Conservation (phyloP, 2,888 invertebrate genomes). For the Cactoblastis cactorum region DNA sequence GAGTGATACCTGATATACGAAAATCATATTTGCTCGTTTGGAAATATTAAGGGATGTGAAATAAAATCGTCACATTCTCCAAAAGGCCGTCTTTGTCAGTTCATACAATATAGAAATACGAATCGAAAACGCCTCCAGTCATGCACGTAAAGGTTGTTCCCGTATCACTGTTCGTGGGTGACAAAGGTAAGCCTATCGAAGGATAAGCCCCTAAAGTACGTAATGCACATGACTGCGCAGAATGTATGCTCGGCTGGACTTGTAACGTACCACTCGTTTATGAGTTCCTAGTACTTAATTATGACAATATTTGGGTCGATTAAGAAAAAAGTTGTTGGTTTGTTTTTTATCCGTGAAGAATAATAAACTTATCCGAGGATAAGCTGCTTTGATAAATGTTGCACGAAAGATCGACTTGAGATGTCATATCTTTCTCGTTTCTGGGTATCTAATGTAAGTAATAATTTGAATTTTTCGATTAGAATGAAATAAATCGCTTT, state of each 20-base stretch:
- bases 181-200: constrained; percentile 6
- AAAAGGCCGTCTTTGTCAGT: background rate
- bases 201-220: background rate
- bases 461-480: too few species aligned
- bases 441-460: too few species aligned
- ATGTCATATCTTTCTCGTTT: too few species aligned
- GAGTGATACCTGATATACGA: too few species aligned
- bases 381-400: too few species aligned
- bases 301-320: constrained; percentile 10
- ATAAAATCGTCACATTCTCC: background rate
- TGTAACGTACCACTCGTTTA: background rate
- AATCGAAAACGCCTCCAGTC: background rate
- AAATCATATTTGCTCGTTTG: background rate
- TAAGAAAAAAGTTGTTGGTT: too few species aligned
- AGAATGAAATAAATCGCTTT: too few species aligned
- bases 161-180: constrained; percentile 1
- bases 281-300: constrained; percentile 2
- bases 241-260: background rate
- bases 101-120: constrained; percentile 11
- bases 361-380: too few species aligned
- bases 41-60: background rate
- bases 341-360: too few species aligned
- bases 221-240: background rate
- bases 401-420: too few species aligned
- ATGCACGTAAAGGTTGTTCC: constrained; percentile 8